phyloP scores from a whole-genome alignment of 2,888 invertebrate species.

The Lasius fuliginosus region DNA sequence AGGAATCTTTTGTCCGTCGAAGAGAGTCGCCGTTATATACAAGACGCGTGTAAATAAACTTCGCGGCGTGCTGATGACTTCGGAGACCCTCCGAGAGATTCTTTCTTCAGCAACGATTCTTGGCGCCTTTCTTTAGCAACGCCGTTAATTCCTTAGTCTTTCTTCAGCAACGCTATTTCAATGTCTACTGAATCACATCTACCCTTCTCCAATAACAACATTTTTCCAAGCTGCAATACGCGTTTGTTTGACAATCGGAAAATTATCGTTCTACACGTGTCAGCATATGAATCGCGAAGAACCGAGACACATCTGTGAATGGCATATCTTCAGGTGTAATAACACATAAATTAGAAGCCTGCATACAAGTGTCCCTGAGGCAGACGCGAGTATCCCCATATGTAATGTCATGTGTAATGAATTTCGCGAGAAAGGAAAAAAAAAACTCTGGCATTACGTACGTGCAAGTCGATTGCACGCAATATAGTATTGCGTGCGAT shows the following conservation, averaged over 20 bases:
- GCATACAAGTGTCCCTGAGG: background rate
- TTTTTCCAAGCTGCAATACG: background rate
- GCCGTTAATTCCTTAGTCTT: background rate
- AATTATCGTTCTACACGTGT: background rate
- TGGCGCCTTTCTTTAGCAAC: background rate
- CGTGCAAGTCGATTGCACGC: background rate
- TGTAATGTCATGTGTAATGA: background rate
- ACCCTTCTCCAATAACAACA: background rate
- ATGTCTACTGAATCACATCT: background rate
- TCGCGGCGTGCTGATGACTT: constrained; percentile 20
- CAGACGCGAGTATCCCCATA: background rate
- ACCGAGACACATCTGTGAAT: background rate
- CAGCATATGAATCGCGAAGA: background rate
- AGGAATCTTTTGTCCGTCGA: constrained; percentile 36
- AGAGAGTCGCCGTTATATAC: background rate
- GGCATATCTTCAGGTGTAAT: background rate
- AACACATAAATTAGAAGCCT: background rate
- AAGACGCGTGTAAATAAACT: constrained; percentile 35
- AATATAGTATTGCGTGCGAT: constrained; percentile 12
- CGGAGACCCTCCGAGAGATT: background rate
- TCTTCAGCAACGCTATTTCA: background rate
- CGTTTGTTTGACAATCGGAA: constrained; percentile 4
- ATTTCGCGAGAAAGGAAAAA: background rate
- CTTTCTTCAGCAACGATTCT: background rate
- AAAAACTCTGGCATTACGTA: too few relatives aligned